Evolutionary conservation across 2,797 vertebrate genomes (phyloP).

Genomic region (Micropoecilia bifurca): DNA sequence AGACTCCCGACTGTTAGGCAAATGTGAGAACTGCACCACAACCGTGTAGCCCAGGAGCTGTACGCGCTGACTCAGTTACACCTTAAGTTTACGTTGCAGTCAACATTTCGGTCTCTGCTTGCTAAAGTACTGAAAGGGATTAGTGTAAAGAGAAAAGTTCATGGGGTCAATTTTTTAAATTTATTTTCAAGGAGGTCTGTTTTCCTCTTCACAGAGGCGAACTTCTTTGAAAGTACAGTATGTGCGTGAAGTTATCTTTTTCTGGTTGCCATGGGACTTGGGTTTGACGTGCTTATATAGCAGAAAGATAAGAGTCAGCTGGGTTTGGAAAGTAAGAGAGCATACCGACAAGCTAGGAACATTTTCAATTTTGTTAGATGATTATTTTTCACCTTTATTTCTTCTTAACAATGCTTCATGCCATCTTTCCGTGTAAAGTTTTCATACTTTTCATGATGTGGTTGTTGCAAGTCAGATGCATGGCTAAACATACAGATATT

Average conservation of each 20-base stretch:
- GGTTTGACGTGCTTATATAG: constrained; percentile 8
- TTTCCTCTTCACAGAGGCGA: neutral
- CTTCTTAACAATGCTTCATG: neutral
- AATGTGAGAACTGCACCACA: neutral
- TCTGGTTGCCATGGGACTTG: constrained; percentile 33
- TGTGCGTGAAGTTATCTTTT: constrained; percentile 28
- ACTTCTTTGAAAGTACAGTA: constrained; percentile 18
- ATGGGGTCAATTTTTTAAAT: neutral
- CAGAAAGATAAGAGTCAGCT: constrained; percentile 36
- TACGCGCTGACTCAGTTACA: neutral
- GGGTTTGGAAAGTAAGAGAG: constrained; percentile 18
- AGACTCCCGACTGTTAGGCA: neutral
- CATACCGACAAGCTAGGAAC: neutral
- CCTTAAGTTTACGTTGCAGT: neutral
- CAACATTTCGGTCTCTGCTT: neutral
- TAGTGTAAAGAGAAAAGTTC: neutral
- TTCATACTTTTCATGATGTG: neutral
- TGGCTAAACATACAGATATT: constrained; percentile 6
- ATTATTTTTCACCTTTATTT: neutral
- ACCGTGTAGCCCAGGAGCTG: neutral
- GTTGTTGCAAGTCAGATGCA: neutral
- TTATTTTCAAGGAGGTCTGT: neutral
- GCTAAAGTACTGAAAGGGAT: neutral
- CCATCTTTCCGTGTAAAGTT: neutral
- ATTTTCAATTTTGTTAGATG: neutral